Evolutionary conservation across 2,113 vertebrate genomes (phyloP).

Genomic region (Lophotis ruficrista): DNA sequence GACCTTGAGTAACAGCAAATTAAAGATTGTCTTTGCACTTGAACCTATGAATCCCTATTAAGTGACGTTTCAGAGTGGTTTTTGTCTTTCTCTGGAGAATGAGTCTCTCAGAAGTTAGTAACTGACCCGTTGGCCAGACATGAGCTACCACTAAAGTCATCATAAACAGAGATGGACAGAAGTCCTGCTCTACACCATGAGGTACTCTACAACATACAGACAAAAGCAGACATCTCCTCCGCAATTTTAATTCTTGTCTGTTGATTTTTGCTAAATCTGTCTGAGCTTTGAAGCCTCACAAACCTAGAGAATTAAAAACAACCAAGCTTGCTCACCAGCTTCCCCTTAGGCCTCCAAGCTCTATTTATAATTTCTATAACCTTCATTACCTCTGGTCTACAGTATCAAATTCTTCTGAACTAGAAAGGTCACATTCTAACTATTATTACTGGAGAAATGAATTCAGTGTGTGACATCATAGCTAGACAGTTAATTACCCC

Average conservation of each 20-base stretch:
- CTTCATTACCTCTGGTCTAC: not conserved
- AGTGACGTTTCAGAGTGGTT: not conserved
- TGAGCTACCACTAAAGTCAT: not conserved
- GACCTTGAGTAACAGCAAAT: not conserved
- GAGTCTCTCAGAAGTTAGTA: not conserved
- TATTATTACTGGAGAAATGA: constrained; percentile 46
- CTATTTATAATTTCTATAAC: constrained; percentile 52
- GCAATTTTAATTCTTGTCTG: not conserved
- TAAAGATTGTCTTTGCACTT: not conserved
- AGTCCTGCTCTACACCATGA: not conserved
- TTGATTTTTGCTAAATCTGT: not conserved
- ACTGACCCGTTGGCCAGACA: not conserved
- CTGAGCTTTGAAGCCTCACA: not conserved
- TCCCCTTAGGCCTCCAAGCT: not conserved
- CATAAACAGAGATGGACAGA: not conserved
- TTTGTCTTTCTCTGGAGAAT: not conserved
- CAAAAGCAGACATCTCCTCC: not conserved
- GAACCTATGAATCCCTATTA: not conserved
- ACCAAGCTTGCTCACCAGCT: not conserved
- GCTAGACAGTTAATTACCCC: constrained; percentile 23
- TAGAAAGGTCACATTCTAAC: constrained; percentile 50
- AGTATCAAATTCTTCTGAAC: constrained; percentile 39
- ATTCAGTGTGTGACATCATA: constrained; percentile 44
- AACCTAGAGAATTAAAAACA: not conserved
- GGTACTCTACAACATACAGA: not conserved